These are phyloP conservation scores for Hyperopisus bebe DNA, from an alignment of 2,113 vertebrate genomes.

Conservation along the genomic window DNA sequence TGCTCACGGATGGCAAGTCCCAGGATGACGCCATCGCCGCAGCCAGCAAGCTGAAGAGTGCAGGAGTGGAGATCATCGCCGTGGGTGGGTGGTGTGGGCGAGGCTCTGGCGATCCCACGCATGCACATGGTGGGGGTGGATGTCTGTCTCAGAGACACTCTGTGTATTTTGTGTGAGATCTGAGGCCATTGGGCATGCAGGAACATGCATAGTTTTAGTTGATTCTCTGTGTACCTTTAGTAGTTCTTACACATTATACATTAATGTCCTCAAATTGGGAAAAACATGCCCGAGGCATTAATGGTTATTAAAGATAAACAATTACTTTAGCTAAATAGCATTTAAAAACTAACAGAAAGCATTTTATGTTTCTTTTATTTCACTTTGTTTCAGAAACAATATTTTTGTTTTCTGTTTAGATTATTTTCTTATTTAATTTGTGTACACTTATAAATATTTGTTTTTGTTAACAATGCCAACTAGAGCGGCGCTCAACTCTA, in stretches of 20 bases:
- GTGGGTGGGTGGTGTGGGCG: conserved; percentile 66
- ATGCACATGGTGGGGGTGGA: neutral
- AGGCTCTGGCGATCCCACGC: too few species aligned
- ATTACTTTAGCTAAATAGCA: neutral
- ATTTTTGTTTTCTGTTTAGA: neutral
- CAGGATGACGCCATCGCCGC: conserved; percentile 78
- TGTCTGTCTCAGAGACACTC: neutral
- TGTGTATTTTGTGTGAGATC: neutral
- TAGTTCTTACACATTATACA: neutral
- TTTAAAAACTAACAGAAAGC: too few species aligned
- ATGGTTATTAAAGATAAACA: neutral
- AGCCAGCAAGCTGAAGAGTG: conserved; percentile 66
- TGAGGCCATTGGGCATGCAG: neutral
- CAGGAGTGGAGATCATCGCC: conserved; percentile 78
- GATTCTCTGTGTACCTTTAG: neutral
- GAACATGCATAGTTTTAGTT: neutral
- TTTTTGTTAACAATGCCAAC: neutral
- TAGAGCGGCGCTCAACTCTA: neutral
- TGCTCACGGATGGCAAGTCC: conserved; percentile 89
- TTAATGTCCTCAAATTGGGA: neutral
- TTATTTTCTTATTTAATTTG: neutral
- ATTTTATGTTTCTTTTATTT: neutral
- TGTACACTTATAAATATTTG: neutral
- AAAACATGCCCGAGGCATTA: neutral
- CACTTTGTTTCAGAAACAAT: neutral